A percentile compares a stretch with the other conserved stretches of the same genome.
Conservation (phyloP, 2,797 vertebrate species). For the Pampus argenteus region DNA sequence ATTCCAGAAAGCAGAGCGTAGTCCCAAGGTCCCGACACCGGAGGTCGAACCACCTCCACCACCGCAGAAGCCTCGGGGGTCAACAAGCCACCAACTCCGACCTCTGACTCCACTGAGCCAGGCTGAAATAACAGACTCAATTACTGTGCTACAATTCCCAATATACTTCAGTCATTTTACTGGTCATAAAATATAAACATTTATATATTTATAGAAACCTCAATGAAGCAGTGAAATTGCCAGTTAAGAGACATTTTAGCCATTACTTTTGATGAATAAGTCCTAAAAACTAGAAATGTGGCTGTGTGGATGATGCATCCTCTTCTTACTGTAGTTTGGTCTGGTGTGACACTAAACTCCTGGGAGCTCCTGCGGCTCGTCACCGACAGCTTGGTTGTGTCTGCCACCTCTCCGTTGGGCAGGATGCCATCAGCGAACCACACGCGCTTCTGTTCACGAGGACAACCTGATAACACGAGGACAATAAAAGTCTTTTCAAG, state of each 20-base stretch:
- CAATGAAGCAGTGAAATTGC: neutral
- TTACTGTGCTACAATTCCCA: neutral
- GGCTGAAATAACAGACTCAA: conserved; percentile 61
- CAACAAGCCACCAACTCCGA: neutral
- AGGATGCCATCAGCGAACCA: conserved; percentile 97
- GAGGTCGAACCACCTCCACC: conserved; percentile 49
- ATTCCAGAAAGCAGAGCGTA: conserved; percentile 87
- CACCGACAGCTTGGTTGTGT: conserved; percentile 88
- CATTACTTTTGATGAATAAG: neutral
- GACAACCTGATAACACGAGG: conserved; percentile 76
- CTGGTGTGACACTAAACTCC: conserved; percentile 79
- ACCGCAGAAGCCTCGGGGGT: conserved; percentile 35
- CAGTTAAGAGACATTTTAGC: neutral
- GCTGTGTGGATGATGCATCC: neutral
- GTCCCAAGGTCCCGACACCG: conserved; percentile 82
- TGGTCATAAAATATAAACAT: neutral
- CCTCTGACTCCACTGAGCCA: conserved; percentile 52
- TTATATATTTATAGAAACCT: too few relatives aligned
- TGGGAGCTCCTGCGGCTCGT: conserved; percentile 84
- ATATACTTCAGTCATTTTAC: neutral
- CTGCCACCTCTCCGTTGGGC: conserved; percentile 95
- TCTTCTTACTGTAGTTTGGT: conserved; percentile 69
- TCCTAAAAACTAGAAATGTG: neutral
- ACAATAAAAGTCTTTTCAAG: conserved; percentile 4
- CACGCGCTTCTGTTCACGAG: conserved; percentile 92